These are phyloP conservation scores for Lytechinus pictus DNA, from an alignment of 35 echinoderm and acorn worm genomes.

Conservation along the genomic window DNA sequence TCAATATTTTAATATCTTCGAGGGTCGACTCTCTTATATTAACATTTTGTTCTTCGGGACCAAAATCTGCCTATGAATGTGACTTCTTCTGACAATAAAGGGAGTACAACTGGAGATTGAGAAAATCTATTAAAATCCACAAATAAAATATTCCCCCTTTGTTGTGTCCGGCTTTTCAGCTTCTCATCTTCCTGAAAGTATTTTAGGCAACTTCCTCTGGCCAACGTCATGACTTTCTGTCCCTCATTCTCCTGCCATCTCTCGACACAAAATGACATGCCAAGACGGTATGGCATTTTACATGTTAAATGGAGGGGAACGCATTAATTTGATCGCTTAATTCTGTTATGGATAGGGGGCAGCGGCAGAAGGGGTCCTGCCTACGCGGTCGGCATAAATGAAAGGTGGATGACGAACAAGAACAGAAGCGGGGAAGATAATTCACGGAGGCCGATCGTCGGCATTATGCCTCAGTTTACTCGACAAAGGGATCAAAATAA, in stretches of 20 bases:
- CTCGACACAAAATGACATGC: not conserved
- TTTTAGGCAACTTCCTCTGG: not conserved
- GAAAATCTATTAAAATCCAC: no score
- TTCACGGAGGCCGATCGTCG: not conserved
- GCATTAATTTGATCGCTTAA: constrained; percentile 47
- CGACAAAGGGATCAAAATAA: not conserved
- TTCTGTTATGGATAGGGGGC: not conserved
- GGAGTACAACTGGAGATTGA: no score
- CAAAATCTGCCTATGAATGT: no score
- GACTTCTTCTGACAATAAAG: no score
- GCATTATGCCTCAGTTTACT: not conserved
- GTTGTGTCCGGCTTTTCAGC: not conserved
- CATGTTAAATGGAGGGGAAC: constrained; percentile 44
- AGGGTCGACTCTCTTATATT: no score
- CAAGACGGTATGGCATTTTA: not conserved
- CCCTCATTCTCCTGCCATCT: not conserved
- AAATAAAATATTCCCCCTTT: not conserved
- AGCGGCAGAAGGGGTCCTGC: not conserved
- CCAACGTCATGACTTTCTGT: not conserved
- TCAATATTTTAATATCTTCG: no score
- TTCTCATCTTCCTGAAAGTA: not conserved
- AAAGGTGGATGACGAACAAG: not conserved
- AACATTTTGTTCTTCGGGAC: no score
- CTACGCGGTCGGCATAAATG: not conserved
- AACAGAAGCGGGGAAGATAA: not conserved